Evolutionary conservation across 35 echinoderm and acorn worm genomes (phyloP), one percentile per base, ranked within the genome.

Genomic region (Heliocidaris tuberculata): DNA sequence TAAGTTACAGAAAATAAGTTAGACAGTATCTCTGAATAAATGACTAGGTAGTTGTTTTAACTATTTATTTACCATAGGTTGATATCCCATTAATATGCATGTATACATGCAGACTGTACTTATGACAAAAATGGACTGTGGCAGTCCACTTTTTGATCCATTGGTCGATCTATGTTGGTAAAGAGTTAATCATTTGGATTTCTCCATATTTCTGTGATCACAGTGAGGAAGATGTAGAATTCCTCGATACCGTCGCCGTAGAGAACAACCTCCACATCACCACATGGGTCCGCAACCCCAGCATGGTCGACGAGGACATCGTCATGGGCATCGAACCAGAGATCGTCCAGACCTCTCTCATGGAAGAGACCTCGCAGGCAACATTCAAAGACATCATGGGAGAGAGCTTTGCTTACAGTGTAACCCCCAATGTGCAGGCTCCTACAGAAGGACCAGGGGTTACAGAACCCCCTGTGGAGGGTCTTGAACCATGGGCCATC

Each of bases 181-280:
- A n/a, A n/a, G n/a, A n/a, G n/a, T n/a, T 42, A 42, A 42, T 42
- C 35, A 3, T 3, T 42, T 42, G 35, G 35, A 0, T 42, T 0
- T 42, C 35, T 42, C 5, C 13, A 59, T 88, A 29, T 31, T 56
- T 88, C 86, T 56, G 10, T 90, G 27, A 78, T 78, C 65, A n/a
- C 60, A 95, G 94, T 21, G 50, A 88, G n/a, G 56, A 35, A 8
- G 94, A 95, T 47, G 94, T 95, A 24, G 87, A 91, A 7, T 95
- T 92, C 32, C 54, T 95, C 11, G 27, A 48, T 60, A 50, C 59
- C 88, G 92, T 48, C 35, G 60, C 52, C 54, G 87, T 65, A 13
- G 94, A 65, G 19, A 60, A 50, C 60, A 52, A 95, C 59, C 88
- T 95, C 35, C 87, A 95, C 49, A 95, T 95, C 48, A 90, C 90